phyloP scores from a whole-genome alignment of 2,797 vertebrate species.

The Trematomus bernacchii region DNA sequence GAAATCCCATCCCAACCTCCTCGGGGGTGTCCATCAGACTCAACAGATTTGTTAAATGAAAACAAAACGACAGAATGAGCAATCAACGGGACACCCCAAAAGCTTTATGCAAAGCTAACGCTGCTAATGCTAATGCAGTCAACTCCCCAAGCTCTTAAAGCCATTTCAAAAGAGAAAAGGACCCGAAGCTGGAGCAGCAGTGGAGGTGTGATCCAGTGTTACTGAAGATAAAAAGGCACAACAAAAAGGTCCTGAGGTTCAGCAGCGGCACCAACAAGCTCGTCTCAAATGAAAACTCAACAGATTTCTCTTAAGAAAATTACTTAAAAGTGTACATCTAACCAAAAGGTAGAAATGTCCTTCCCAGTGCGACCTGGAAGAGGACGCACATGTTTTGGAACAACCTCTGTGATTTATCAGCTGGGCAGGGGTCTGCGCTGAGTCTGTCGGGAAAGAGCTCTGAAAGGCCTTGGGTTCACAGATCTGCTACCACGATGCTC shows the following conservation, averaged over 20 bases:
- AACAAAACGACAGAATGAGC: conserved; percentile 5
- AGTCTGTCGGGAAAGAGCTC: neutral
- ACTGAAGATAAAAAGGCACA: conserved; percentile 75
- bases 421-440: conserved; percentile 19
- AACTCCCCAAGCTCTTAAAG: conserved; percentile 18
- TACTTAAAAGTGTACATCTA: neutral
- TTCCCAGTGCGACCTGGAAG: conserved; percentile 9
- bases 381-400: neutral
- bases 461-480: conserved; percentile 33
- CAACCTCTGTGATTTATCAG: neutral
- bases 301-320: conserved; percentile 16
- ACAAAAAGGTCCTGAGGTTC: conserved; percentile 80
- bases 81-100: neutral
- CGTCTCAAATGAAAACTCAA: conserved; percentile 23
- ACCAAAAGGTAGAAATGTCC: conserved; percentile 15
- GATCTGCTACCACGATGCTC: conserved; percentile 31
- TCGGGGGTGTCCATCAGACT: conserved; percentile 10
- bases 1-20: neutral
- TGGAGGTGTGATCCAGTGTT: conserved; percentile 9
- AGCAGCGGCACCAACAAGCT: conserved; percentile 52
- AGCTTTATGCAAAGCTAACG: conserved; percentile 19
- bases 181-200: conserved; percentile 47
- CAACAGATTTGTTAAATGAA: conserved; percentile 9
- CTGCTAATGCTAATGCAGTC: conserved; percentile 18
- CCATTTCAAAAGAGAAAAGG: conserved; percentile 26